These are phyloP conservation scores for Zele albiditarsus DNA, from an alignment of 2,888 invertebrate species.

Conservation along the genomic window DNA sequence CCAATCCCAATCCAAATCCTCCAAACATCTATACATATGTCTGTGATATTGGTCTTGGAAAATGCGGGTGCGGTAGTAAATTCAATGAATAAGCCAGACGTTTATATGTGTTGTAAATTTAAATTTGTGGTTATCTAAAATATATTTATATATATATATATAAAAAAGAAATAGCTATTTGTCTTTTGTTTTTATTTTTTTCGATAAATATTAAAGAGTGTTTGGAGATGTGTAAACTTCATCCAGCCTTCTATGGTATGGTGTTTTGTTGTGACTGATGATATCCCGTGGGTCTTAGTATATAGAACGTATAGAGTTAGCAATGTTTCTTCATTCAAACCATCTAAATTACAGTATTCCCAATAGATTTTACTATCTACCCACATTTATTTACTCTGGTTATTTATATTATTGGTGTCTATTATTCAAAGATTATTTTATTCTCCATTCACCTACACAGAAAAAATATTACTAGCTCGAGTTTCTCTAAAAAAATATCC, in stretches of 20 bases:
- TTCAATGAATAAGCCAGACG: constrained; percentile 15
- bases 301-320: neutral
- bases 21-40: neutral
- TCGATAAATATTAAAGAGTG: constrained; percentile 3
- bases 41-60: constrained; percentile 28
- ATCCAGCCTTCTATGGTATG: constrained; percentile 5
- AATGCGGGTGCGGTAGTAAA: constrained; percentile 27
- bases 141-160: neutral
- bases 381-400: neutral
- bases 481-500: too few relatives aligned
- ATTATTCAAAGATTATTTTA: neutral
- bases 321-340: constrained; percentile 4
- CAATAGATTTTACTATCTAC: neutral
- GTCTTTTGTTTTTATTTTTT: neutral
- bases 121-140: constrained; percentile 30
- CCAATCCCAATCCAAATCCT: constrained; percentile 6
- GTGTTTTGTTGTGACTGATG: neutral
- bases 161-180: neutral
- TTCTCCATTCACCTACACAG: too few relatives aligned
- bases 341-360: neutral
- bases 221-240: neutral
- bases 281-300: constrained; percentile 1
- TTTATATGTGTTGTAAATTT: constrained; percentile 28
- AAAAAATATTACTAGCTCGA: too few relatives aligned
- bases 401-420: neutral